Percentiles rank a stretch among this genome's conserved stretches.
Conservation (phyloP, 92 coral and sea anemone species). For the Plumapathes pennacea region DNA sequence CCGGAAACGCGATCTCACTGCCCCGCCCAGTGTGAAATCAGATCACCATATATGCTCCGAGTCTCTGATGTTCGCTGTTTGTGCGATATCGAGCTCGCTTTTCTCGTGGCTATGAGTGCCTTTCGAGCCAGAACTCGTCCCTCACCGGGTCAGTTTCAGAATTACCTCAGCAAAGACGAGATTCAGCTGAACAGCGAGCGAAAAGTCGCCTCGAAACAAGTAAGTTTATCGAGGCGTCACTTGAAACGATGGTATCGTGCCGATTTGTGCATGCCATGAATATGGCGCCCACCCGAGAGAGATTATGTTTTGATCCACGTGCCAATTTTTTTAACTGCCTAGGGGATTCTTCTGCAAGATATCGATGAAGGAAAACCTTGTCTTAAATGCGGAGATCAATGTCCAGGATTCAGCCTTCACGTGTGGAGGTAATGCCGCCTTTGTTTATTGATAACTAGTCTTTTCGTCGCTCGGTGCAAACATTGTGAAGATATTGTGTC, state of each 20-base stretch:
- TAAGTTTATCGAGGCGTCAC: too few relatives aligned
- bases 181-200: conserved; percentile 59
- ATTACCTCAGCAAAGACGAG: conserved; percentile 58
- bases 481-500: too few relatives aligned
- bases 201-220: conserved; percentile 73
- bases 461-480: too few relatives aligned
- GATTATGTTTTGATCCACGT: background rate
- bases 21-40: too few relatives aligned
- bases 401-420: conserved; percentile 89
- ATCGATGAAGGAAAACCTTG: conserved; percentile 88
- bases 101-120: conserved; percentile 10
- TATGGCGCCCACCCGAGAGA: background rate
- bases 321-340: background rate
- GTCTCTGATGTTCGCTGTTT: too few relatives aligned
- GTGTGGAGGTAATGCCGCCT: conserved; percentile 73
- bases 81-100: background rate
- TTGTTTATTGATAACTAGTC: too few relatives aligned
- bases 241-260: too few relatives aligned
- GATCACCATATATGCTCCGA: too few relatives aligned
- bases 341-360: conserved; percentile 86
- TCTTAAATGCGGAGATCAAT: conserved; percentile 69
- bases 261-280: too few relatives aligned
- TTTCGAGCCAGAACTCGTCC: conserved; percentile 4
- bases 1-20: too few relatives aligned
- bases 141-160: conserved; percentile 20